These are phyloP conservation scores for Dicyrtomina minuta DNA, from an alignment of 2,888 invertebrate species.

Conservation along the genomic window DNA sequence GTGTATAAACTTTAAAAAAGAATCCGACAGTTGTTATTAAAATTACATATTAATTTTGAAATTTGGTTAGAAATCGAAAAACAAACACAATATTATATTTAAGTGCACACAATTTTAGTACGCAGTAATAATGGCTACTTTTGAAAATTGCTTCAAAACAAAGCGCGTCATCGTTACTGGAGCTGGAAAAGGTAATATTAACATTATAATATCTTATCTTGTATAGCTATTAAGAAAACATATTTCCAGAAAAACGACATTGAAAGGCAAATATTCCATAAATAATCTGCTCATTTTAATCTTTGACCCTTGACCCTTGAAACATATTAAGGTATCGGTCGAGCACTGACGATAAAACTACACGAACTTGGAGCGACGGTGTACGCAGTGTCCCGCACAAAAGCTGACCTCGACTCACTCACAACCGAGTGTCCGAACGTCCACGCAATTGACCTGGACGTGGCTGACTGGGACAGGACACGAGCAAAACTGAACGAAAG, in stretches of 20 bases:
- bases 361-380: neutral
- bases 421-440: neutral
- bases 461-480: neutral
- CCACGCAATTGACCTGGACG: neutral
- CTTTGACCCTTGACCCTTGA: neutral
- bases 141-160: no score
- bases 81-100: no score
- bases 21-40: no score
- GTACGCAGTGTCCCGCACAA: neutral
- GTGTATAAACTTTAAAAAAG: no score
- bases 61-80: no score
- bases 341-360: neutral
- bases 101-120: no score
- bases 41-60: no score
- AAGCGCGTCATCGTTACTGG: neutral
- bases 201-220: no score
- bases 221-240: no score
- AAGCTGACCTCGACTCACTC: neutral
- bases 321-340: neutral
- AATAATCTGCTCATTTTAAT: neutral
- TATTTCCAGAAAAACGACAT: neutral
- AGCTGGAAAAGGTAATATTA: slow-evolving; percentile 2
- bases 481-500: neutral
- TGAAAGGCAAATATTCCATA: neutral
- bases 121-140: no score